phyloP scores from a whole-genome alignment of 30 jellyfish, hydroid and myxozoan genomes.

The Pseudorhiza aurosa region DNA sequence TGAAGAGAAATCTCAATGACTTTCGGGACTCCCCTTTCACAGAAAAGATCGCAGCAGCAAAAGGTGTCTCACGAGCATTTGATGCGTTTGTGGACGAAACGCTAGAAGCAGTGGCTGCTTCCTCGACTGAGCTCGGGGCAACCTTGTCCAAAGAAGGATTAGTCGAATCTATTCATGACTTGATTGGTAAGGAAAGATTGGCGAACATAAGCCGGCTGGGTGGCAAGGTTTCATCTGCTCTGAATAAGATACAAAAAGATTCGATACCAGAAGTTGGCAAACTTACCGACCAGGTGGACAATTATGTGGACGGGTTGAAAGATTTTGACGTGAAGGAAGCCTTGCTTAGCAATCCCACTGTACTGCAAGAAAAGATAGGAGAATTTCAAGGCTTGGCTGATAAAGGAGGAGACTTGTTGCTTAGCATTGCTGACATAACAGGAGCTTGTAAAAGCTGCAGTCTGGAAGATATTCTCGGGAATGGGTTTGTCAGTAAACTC shows the following conservation, averaged over 20 bases:
- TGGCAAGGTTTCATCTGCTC: slow-evolving; percentile 1
- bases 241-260: slow-evolving; percentile 72
- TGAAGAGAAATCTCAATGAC: slow-evolving; percentile 36
- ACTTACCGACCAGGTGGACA: slow-evolving; percentile 86
- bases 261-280: slow-evolving; percentile 87
- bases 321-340: slow-evolving; percentile 78
- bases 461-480: slow-evolving; percentile 66
- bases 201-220: slow-evolving; percentile 28
- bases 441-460: slow-evolving; percentile 78
- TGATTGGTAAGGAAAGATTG: slow-evolving; percentile 62
- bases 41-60: slow-evolving; percentile 35
- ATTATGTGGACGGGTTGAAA: slow-evolving; percentile 72
- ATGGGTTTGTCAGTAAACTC: slow-evolving; percentile 66
- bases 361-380: slow-evolving; percentile 74
- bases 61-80: slow-evolving; percentile 28
- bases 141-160: slow-evolving; percentile 71
- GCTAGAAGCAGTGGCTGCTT: slow-evolving; percentile 12
- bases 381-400: slow-evolving; percentile 84
- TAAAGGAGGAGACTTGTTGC: slow-evolving; percentile 68
- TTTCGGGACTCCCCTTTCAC: slow-evolving; percentile 81
- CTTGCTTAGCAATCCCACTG: slow-evolving; percentile 73
- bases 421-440: slow-evolving; percentile 59
- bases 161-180: slow-evolving; percentile 24
- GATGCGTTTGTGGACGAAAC: slow-evolving; percentile 67
- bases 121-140: slow-evolving; percentile 66